Evolutionary conservation across 92 coral and sea anemone species (phyloP).

Genomic region (Scolanthus callimorphus): DNA sequence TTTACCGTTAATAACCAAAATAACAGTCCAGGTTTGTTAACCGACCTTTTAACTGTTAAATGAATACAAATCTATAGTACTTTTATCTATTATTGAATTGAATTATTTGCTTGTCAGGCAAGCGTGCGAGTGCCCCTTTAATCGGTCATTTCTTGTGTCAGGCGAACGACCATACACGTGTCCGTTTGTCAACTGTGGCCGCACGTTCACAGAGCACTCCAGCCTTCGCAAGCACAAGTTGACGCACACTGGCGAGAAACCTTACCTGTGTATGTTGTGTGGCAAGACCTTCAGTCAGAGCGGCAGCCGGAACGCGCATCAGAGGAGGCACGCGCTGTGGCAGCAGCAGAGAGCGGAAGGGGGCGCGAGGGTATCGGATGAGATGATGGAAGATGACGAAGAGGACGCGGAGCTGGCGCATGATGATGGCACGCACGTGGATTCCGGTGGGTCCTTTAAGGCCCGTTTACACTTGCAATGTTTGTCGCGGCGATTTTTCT

Average conservation of each 20-base stretch:
- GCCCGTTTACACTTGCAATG: too few relatives aligned
- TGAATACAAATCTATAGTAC: too few relatives aligned
- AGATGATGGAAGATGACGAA: slow-evolving; percentile 31
- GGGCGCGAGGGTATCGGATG: not conserved
- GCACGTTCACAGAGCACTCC: slow-evolving; percentile 86
- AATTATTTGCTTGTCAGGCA: too few relatives aligned
- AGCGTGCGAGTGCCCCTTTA: too few relatives aligned
- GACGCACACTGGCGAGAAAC: slow-evolving; percentile 86
- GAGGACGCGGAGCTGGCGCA: slow-evolving; percentile 21
- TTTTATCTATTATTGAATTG: too few relatives aligned
- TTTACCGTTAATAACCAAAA: too few relatives aligned
- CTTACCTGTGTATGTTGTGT: slow-evolving; percentile 67
- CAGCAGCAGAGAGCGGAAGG: slow-evolving; percentile 24
- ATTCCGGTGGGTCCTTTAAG: too few relatives aligned
- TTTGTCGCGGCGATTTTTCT: too few relatives aligned
- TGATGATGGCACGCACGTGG: too few relatives aligned
- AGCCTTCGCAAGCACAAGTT: slow-evolving; percentile 88
- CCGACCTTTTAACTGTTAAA: too few relatives aligned
- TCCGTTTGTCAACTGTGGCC: slow-evolving; percentile 63
- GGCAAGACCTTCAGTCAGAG: slow-evolving; percentile 88
- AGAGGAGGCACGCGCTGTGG: slow-evolving; percentile 51
- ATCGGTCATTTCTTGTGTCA: too few relatives aligned
- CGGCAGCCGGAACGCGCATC: slow-evolving; percentile 88
- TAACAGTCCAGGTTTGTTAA: too few relatives aligned
- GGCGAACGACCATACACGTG: slow-evolving; percentile 82